Base-by-base conservation (phyloP, 2,888 invertebrate species). In the Dasysyrphus albostriatus region DNA sequence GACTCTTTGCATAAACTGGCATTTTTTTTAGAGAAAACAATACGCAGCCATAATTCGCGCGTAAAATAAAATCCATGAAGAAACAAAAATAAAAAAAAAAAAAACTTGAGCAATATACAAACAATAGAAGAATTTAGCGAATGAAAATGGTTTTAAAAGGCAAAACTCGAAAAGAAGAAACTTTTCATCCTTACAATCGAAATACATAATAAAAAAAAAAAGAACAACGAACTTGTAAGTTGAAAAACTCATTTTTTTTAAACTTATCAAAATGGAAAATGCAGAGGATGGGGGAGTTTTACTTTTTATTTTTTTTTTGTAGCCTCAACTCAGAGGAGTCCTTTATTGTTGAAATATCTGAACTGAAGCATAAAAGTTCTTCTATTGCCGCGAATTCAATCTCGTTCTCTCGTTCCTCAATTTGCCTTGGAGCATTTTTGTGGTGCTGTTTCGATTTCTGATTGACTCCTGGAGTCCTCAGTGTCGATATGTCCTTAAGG, bases 1-100 rank as follows among this genome's bases (percentile, higher is more conserved):
- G 81, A 85, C 81, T 85, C 65, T 85, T 85, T 81, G 84, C 81
- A 85, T 73, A 81, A 81, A 77, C 84, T 77, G 61, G 76, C 42
- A 73, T 3, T 2, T 24, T 85, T 81, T 61, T 34, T 14, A 29
- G 34, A 54, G 32, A 42, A 80, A 74, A 80, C 75, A 75, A 83
- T 75, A 80, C 80, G 63, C 75, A 56, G 56, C 39, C 69, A 74
- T 79, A 79, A 79, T 83, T 39, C 63, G 74, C 63, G 70, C 44
- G 44, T 65, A 65, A 79, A 75, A 61, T 16, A 76, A 76, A 59
- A 59, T 37, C 29, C 39, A 44, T 49, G 19, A 29, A 39, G 19
- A 16, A 58, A 49, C 44, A 73, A 39, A 32, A 59, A 47, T 19
- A 59, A 16, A 51, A 39, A 51, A 44, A 49, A 34, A 69, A 24